Base-by-base conservation (phyloP, 2,797 vertebrate species). In the Novumbra hubbsi region DNA sequence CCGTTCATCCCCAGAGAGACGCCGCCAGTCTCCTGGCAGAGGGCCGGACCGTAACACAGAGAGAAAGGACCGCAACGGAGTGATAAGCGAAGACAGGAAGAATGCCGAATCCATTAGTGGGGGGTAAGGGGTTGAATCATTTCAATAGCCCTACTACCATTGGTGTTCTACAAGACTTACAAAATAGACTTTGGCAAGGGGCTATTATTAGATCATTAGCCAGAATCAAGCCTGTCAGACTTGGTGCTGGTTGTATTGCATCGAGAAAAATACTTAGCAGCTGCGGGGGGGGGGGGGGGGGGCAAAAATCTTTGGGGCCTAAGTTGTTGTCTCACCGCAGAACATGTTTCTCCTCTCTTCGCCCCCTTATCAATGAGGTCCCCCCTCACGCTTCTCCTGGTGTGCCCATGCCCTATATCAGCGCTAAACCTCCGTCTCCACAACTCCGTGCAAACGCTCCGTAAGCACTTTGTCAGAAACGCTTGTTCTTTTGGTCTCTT, bases 401-500 rank as follows among this genome's bases (percentile, higher is more conserved):
- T 85, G 83, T 75, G 86, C 87, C 72, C 15, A 74, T 85, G 88
- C 79, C 88, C 89, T 90, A 90, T 89, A 92, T 90, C 84, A 87
- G 77, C 82, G 73, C 88, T 86, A 79, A 76, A 24, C 88, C 76
- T 73, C 87, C 67, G 86, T 89, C 90, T 87, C 88, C 91, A 89
- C 72, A 93, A 92, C 90, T 92, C 78, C 68, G 74, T 83, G 55
- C 84, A 88, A 93, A 90, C 78, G 91, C 93, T 89, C 88, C 0
- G 89, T 93, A 92, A 94, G 93, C 93, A 94, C 90, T 93, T 94
- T 92, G 92, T 90, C 93, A 91, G 75, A 91, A 49, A 75, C 79
- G 89, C 88, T 87, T 91, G 85, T 92, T 93, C 91, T 90, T 90
- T 91, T 90, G 84, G 81, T 92, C 86, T 90, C 87, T 89, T 91